Percentiles rank a stretch among this genome's conserved stretches.
phyloP scores from a whole-genome alignment of 2,888 invertebrate genomes.

The Aleiodes testaceus region DNA sequence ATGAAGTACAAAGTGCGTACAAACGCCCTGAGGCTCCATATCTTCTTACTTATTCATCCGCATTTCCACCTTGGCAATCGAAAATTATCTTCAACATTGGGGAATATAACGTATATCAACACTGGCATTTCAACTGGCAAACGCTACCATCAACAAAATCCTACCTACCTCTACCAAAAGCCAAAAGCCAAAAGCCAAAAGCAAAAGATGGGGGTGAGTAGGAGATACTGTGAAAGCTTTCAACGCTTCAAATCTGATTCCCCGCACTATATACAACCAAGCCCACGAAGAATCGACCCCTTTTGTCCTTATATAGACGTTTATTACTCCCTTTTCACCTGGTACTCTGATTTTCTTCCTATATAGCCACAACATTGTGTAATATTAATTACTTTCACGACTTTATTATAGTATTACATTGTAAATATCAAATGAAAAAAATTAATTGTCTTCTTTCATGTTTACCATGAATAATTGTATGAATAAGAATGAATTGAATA shows the following conservation, averaged over 20 bases:
- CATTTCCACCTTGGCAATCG: slow-evolving; percentile 63
- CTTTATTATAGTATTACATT: no score
- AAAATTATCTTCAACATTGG: slow-evolving; percentile 54
- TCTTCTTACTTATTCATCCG: slow-evolving; percentile 72
- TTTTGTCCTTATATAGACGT: slow-evolving; percentile 19
- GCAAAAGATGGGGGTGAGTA: not conserved
- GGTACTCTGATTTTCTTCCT: slow-evolving; percentile 10
- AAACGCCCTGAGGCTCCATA: slow-evolving; percentile 68
- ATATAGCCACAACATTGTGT: not conserved
- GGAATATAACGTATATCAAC: slow-evolving; percentile 5
- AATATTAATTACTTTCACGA: no score
- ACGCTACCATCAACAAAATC: not conserved
- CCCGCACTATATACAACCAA: slow-evolving; percentile 33
- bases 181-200: not conserved
- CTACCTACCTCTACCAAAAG: not conserved
- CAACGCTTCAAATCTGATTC: slow-evolving; percentile 41
- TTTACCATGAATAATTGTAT: no score
- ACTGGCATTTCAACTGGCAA: slow-evolving; percentile 26
- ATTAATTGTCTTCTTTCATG: no score
- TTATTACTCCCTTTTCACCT: slow-evolving; percentile 30
- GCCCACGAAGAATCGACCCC: slow-evolving; percentile 16
- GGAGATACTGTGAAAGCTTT: slow-evolving; percentile 31
- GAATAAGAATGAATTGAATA: not conserved
- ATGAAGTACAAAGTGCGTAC: slow-evolving; percentile 68
- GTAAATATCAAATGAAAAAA: no score